phyloP scores from a whole-genome alignment of 2,797 vertebrate genomes.

The Cossypha caffra region DNA sequence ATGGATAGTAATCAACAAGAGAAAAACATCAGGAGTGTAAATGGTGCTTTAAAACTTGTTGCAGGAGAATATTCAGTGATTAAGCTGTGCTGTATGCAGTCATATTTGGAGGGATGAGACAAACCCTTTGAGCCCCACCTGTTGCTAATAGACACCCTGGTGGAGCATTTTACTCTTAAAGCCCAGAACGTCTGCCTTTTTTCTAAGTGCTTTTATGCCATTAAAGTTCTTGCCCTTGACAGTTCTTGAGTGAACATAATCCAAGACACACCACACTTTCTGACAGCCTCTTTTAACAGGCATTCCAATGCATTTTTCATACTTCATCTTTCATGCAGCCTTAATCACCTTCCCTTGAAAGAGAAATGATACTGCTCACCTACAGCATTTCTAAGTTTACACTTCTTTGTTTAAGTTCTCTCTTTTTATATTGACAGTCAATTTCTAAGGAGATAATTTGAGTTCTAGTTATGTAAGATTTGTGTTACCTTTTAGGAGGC shows the following conservation, averaged over 20 bases:
- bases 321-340: constrained; percentile 50
- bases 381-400: background rate
- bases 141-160: background rate
- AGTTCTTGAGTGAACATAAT: constrained; percentile 35
- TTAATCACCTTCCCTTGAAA: constrained; percentile 32
- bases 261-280: constrained; percentile 25
- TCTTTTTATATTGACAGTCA: background rate
- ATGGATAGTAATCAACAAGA: background rate
- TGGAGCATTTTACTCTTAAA: background rate
- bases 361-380: background rate
- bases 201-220: background rate
- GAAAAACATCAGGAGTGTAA: background rate
- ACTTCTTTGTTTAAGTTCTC: background rate
- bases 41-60: background rate
- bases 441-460: background rate
- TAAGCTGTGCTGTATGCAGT: background rate
- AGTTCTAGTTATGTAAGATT: background rate
- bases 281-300: constrained; percentile 49
- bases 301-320: constrained; percentile 47
- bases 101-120: background rate
- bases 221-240: constrained; percentile 38
- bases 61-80: background rate
- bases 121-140: background rate
- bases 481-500: background rate
- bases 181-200: background rate